These are phyloP conservation scores for Mnemiopsis leidyi DNA, from an alignment of 37 sponge, comb jelly and placozoan species.

Conservation along the genomic window DNA sequence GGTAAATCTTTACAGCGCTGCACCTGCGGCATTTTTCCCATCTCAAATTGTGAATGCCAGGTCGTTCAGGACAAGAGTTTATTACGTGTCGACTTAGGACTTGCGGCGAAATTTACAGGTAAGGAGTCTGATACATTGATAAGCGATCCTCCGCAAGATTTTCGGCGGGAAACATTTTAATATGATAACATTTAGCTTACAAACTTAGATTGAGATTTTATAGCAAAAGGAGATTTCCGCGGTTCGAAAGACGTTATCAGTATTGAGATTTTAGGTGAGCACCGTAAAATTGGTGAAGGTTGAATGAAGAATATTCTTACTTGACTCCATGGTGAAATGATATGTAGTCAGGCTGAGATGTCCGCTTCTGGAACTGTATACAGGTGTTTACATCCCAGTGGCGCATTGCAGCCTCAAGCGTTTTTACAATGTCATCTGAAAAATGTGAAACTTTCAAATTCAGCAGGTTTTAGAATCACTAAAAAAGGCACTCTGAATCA, in stretches of 20 bases:
- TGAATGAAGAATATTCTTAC: not conserved
- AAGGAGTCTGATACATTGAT: not conserved
- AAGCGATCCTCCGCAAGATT: not conserved
- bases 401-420: not conserved
- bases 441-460: no score
- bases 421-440: slow-evolving; percentile 1
- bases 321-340: not conserved
- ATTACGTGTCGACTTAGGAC: not conserved
- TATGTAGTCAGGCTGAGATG: not conserved
- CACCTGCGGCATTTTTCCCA: not conserved
- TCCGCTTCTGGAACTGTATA: not conserved
- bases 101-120: not conserved
- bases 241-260: not conserved
- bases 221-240: no score
- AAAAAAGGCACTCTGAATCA: no score
- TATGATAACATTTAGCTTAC: no score
- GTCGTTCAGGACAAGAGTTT: not conserved
- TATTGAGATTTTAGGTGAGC: no score
- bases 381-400: not conserved
- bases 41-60: not conserved
- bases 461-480: no score
- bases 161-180: not conserved
- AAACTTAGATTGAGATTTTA: no score
- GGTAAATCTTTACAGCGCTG: not conserved
- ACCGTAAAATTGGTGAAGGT: no score